These are phyloP conservation scores for Bombus breviceps DNA, from an alignment of 1,140 invertebrate genomes.

Conservation along the genomic window DNA sequence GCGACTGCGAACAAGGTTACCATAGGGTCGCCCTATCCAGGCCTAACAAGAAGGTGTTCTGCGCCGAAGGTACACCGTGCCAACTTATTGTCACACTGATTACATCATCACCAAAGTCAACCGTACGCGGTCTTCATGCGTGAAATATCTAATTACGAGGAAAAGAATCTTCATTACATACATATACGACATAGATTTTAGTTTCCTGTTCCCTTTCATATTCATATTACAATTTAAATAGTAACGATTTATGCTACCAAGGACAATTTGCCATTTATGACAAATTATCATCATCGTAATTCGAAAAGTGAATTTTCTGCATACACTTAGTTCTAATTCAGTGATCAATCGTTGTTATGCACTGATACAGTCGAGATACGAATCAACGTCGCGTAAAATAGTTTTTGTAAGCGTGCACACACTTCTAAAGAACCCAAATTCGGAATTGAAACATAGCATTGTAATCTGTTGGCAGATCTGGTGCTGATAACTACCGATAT, in stretches of 20 bases:
- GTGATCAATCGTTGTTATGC: not conserved
- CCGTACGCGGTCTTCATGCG: not conserved
- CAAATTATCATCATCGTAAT: not conserved
- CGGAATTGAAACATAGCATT: not conserved
- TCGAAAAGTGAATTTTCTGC: not conserved
- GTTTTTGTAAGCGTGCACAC: not conserved
- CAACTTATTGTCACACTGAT: not conserved
- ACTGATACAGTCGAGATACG: not conserved
- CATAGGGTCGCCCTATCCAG: conserved; percentile 89
- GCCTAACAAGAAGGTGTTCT: conserved; percentile 89
- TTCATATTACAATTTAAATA: too few species aligned
- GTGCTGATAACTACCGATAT: conserved; percentile 91
- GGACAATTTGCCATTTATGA: not conserved
- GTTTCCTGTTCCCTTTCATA: too few species aligned
- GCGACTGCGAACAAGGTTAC: conserved; percentile 90
- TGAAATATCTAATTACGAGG: not conserved
- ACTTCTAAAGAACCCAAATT: not conserved
- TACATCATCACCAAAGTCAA: too few species aligned
- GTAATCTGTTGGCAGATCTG: conserved; percentile 85
- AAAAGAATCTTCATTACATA: too few species aligned
- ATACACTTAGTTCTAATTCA: not conserved
- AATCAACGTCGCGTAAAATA: too few species aligned
- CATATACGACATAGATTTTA: too few species aligned
- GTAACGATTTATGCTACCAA: not conserved
- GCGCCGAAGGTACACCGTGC: conserved; percentile 88